Conservation (phyloP, 1,140 invertebrate species). For the Chrysomallon squamiferum region DNA sequence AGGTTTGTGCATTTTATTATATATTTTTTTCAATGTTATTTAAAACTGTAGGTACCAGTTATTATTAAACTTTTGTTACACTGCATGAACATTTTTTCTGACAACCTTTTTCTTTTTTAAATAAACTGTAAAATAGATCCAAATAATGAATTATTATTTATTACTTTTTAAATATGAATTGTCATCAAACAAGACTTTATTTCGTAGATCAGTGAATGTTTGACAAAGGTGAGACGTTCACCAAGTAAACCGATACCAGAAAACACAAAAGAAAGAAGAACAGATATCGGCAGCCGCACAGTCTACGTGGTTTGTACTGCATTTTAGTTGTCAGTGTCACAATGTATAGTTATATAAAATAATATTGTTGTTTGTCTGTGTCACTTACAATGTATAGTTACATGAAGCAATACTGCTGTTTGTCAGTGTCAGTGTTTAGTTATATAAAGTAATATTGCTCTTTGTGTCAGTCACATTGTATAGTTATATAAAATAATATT, state of each 20-base stretch:
- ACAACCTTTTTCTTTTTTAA: too few relatives aligned
- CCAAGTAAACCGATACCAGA: constrained; percentile 82
- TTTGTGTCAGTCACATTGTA: neutral
- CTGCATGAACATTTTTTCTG: too few relatives aligned
- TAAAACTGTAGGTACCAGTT: too few relatives aligned
- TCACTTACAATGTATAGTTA: neutral
- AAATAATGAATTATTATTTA: too few relatives aligned
- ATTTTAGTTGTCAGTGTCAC: neutral
- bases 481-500: neutral
- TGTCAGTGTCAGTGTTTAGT: neutral
- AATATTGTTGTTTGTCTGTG: neutral
- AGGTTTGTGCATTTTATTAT: constrained; percentile 71
- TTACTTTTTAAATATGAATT: too few relatives aligned
- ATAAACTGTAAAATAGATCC: too few relatives aligned
- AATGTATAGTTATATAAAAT: neutral
- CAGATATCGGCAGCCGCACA: constrained; percentile 78
- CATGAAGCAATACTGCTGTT: neutral
- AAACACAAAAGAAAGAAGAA: constrained; percentile 80
- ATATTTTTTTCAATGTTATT: too few relatives aligned
- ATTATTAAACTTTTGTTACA: too few relatives aligned
- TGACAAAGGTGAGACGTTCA: constrained; percentile 80
- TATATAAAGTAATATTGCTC: neutral
- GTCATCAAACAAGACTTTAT: too few relatives aligned
- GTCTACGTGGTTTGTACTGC: constrained; percentile 70
- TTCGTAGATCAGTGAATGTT: constrained; percentile 75